These are phyloP conservation scores for Prosapia bicincta DNA, from an alignment of 2,888 invertebrate species.

Conservation along the genomic window DNA sequence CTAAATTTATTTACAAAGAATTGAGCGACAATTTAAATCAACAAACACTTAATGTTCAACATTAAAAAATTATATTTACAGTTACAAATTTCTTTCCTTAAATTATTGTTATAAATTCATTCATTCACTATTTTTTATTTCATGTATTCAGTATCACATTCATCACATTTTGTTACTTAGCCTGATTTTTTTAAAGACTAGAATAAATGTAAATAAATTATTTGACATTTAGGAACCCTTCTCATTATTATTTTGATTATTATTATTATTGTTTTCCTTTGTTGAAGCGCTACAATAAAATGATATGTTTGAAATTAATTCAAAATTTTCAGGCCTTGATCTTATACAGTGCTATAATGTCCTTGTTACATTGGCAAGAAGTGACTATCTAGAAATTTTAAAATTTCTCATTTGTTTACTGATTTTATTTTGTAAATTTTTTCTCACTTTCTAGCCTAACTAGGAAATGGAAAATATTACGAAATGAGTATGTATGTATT, in stretches of 20 bases:
- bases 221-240: neutral
- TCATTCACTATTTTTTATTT: neutral
- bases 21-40: neutral
- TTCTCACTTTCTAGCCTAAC: too few relatives aligned
- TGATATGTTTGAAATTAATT: neutral
- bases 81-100: neutral
- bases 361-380: too few relatives aligned
- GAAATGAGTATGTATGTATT: too few relatives aligned
- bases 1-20: neutral
- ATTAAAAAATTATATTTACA: constrained; percentile 2
- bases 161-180: neutral
- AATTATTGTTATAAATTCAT: neutral
- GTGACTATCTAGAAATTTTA: too few relatives aligned
- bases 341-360: too few relatives aligned
- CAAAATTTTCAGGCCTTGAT: too few relatives aligned
- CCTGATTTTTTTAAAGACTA: neutral
- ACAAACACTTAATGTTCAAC: neutral
- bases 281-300: neutral
- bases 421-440: too few relatives aligned
- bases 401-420: too few relatives aligned
- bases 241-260: neutral
- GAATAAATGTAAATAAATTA: neutral
- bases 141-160: neutral
- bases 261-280: too few relatives aligned
- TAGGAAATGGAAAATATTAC: too few relatives aligned